Evolutionary conservation across 2,888 invertebrate species (phyloP).

Genomic region (Chloroclystis v-ata): DNA sequence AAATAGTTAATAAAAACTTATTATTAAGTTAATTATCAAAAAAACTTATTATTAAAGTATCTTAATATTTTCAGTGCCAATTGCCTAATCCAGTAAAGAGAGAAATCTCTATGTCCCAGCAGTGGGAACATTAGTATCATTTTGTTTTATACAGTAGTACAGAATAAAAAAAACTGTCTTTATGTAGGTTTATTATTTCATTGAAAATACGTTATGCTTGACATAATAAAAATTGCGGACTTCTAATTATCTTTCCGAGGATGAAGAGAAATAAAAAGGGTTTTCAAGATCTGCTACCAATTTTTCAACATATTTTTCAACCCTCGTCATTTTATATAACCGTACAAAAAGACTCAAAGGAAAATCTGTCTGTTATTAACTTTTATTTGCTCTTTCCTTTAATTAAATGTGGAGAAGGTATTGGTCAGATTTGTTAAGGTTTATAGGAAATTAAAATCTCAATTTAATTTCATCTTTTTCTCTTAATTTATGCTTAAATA

Average conservation of each 20-base stretch:
- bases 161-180: too few species aligned
- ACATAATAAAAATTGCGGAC: conserved; percentile 20
- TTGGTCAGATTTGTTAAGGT: conserved; percentile 27
- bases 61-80: too few species aligned
- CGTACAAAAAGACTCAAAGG: conserved; percentile 22
- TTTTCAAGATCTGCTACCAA: conserved; percentile 17
- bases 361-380: conserved; percentile 28
- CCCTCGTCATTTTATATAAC: conserved; percentile 16
- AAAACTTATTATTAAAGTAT: too few species aligned
- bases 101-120: too few species aligned
- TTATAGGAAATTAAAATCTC: conserved; percentile 30
- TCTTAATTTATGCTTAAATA: conserved; percentile 14
- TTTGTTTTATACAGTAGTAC: too few species aligned
- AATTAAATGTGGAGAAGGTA: conserved; percentile 34
- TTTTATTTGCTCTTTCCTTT: conserved; percentile 32
- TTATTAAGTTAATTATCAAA: too few species aligned
- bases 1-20: too few species aligned
- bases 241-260: conserved; percentile 22
- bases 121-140: too few species aligned
- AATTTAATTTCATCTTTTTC: conserved; percentile 29
- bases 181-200: too few species aligned
- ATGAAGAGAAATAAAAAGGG: conserved; percentile 22
- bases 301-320: conserved; percentile 14
- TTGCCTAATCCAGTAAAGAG: too few species aligned
- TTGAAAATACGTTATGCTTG: conserved; percentile 7